Evolutionary conservation across 2,797 vertebrate genomes (phyloP).

Genomic region (Leuciscus waleckii): DNA sequence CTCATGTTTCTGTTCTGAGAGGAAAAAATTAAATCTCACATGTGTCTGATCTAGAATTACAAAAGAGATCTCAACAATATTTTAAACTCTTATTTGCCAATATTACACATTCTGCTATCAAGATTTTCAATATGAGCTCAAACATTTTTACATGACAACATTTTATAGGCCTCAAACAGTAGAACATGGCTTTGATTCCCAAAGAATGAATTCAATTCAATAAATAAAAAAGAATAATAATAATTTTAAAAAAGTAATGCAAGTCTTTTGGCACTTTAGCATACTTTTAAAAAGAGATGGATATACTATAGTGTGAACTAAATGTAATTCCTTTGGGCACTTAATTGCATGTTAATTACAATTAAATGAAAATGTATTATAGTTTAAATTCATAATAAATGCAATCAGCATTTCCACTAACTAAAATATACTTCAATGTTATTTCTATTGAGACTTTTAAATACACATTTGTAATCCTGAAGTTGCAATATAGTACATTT

Average conservation of each 20-base stretch:
- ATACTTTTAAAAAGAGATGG: not conserved
- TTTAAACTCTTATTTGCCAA: not conserved
- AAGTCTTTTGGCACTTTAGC: not conserved
- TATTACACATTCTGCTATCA: too few relatives aligned
- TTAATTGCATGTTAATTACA: not conserved
- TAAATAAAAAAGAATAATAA: not conserved
- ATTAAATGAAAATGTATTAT: not conserved
- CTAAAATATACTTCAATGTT: not conserved
- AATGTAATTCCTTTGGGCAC: not conserved
- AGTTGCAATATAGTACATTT: not conserved
- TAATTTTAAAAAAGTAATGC: too few relatives aligned
- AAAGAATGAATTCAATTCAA: not conserved
- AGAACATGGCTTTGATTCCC: not conserved
- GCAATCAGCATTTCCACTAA: not conserved
- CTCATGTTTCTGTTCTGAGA: not conserved
- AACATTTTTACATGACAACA: not conserved
- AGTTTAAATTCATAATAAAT: not conserved
- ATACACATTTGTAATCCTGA: not conserved
- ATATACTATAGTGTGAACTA: not conserved
- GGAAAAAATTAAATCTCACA: too few relatives aligned
- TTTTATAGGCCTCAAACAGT: not conserved
- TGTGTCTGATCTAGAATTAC: not conserved
- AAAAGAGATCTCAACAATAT: not conserved
- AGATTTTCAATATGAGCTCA: not conserved
- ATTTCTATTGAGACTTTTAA: not conserved